Evolutionary conservation across 2,797 vertebrate genomes (phyloP), one percentile per base, ranked within the genome.

Genomic region (Diceros bicornis): DNA sequence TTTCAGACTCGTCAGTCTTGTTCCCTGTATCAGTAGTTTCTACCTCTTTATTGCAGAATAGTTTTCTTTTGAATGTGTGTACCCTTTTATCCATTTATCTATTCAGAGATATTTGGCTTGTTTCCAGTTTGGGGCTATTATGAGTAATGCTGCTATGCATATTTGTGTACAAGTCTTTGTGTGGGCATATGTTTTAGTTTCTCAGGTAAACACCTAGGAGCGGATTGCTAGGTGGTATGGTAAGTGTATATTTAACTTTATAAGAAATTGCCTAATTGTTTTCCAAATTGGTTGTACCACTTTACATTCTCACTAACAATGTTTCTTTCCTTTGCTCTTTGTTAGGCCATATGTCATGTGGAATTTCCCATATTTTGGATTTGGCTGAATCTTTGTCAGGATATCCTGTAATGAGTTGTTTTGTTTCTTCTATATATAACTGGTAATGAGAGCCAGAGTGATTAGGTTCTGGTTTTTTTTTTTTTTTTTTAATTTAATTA

Each of bases 11-110:
- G 11, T 84, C 5, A 17, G 20, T 90, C 37, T 32, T 66, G 11
- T 75, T 84, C 14, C 25, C 25, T 61, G 3, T 69, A 68, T 77
- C 23, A 37, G 16, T 85, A 77, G 82, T 81, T 95, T 92, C 7
- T 92, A 29, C 34, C 55, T 93, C n/a, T 93, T 86, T 52, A 87
- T 82, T 96, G 27, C 66, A 47, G 12, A 32, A 61, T 59, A 59
- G 25, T 91, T 81, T 81, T 81, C 34, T 81, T 1, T 81, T 81
- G 44, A 79, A 72, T 64, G 62, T 12, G 41, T 81, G 61, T 78
- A 44, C 6, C 18, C 34, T 34, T 82, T 89, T 57, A 52, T 82
- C 47, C 47, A 47, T 72, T 95, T 29, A 64, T 41, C 55, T 64
- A 12, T 72, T 72, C 18, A 29, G 34, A 7, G 44, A 25, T 72